Evolutionary conservation across 1,140 invertebrate species (phyloP).

Genomic region (Scaptomyza pallida): DNA sequence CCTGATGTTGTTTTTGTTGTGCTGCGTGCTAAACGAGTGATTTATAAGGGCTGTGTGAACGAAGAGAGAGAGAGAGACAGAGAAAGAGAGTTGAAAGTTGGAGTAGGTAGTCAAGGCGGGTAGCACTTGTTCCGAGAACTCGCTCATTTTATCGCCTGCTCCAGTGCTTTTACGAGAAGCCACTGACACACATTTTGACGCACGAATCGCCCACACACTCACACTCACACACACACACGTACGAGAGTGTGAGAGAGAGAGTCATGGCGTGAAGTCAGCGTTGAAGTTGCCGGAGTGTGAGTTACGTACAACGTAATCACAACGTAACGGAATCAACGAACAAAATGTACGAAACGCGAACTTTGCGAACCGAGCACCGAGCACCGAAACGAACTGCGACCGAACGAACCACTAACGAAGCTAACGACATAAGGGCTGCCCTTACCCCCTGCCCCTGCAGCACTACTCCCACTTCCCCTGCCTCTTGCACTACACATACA

Average conservation of each 20-base stretch:
- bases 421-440: slow-evolving; percentile 44
- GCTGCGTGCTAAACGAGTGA: slow-evolving; percentile 72
- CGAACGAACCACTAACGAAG: slow-evolving; percentile 41
- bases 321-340: slow-evolving; percentile 38
- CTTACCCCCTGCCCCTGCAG: neutral
- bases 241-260: neutral
- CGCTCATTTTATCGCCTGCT: slow-evolving; percentile 11
- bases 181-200: slow-evolving; percentile 75
- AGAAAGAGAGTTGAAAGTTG: slow-evolving; percentile 8
- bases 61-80: neutral
- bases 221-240: slow-evolving; percentile 16
- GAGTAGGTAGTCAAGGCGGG: slow-evolving; percentile 11
- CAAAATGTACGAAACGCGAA: slow-evolving; percentile 22
- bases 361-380: too few species aligned
- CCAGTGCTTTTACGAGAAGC: slow-evolving; percentile 44
- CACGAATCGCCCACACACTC: slow-evolving; percentile 44
- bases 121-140: neutral
- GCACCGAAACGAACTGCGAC: slow-evolving; percentile 36
- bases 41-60: slow-evolving; percentile 49
- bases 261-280: slow-evolving; percentile 20
- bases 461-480: neutral
- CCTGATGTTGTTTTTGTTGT: slow-evolving; percentile 33
- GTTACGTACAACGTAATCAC: slow-evolving; percentile 43
- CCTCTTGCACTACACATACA: slow-evolving; percentile 24
- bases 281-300: slow-evolving; percentile 33